Percentiles rank a stretch among this genome's conserved stretches.
Conservation (phyloP, 2,888 invertebrate species). For the Erebia aethiops region DNA sequence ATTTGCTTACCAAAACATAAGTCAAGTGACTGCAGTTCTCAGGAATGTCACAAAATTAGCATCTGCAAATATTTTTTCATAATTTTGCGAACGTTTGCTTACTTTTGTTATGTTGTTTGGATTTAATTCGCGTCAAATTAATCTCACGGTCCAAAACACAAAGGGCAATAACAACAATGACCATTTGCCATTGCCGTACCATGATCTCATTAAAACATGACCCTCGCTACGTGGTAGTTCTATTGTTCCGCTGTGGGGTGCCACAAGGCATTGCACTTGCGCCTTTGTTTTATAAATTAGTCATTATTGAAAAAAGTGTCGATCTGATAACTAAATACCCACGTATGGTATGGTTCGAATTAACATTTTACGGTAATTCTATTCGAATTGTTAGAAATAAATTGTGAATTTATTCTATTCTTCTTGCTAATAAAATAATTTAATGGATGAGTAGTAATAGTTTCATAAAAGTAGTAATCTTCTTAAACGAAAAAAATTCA, state of each 20-base stretch:
- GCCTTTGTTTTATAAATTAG: slow-evolving; percentile 38
- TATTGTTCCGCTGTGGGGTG: slow-evolving; percentile 34
- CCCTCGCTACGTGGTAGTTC: slow-evolving; percentile 27
- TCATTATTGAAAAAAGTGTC: slow-evolving; percentile 31
- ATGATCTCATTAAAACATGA: slow-evolving; percentile 37
- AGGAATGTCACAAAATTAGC: neutral
- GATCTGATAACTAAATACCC: slow-evolving; percentile 26
- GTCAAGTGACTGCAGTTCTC: too few species aligned
- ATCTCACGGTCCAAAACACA: slow-evolving; percentile 37
- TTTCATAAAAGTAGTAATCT: too few species aligned
- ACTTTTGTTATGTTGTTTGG: neutral
- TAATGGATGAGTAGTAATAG: too few species aligned
- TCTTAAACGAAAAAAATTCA: too few species aligned
- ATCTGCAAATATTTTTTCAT: neutral
- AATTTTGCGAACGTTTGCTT: slow-evolving; percentile 10
- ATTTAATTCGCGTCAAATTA: slow-evolving; percentile 10
- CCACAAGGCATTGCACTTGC: slow-evolving; percentile 38
- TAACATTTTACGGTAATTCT: slow-evolving; percentile 5
- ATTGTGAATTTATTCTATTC: neutral
- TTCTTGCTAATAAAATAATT: too few species aligned
- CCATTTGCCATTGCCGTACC: slow-evolving; percentile 27
- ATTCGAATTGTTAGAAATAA: neutral
- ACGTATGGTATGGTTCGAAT: slow-evolving; percentile 22
- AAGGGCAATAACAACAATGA: slow-evolving; percentile 35
- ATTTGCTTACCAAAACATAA: too few species aligned